A percentile compares a stretch with the other conserved stretches of the same genome.
These are phyloP conservation scores for Harpalus rubripes DNA, from an alignment of 2,888 invertebrate genomes.

Conservation along the genomic window DNA sequence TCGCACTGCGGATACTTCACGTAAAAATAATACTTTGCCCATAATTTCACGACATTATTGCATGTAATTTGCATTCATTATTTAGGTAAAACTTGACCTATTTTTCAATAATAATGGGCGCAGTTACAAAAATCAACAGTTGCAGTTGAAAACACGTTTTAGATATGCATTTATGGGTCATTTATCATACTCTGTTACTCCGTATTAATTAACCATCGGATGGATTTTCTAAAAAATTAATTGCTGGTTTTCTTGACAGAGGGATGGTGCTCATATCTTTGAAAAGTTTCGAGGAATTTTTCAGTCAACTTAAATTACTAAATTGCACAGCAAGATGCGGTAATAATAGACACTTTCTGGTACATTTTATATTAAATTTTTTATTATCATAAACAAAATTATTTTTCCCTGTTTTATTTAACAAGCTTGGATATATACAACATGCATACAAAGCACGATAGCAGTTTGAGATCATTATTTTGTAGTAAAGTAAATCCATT, in stretches of 20 bases:
- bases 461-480: no score
- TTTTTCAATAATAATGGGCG: constrained; percentile 57
- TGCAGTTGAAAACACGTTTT: constrained; percentile 48
- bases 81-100: constrained; percentile 56
- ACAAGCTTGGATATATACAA: no score
- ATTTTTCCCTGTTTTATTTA: no score
- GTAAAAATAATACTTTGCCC: constrained; percentile 44
- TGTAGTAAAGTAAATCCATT: no score
- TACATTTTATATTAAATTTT: background rate
- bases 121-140: constrained; percentile 55
- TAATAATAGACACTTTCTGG: background rate
- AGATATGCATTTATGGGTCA: constrained; percentile 50
- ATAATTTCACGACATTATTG: constrained; percentile 53
- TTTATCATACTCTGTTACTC: constrained; percentile 41
- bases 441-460: no score
- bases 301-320: constrained; percentile 20
- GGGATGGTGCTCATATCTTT: constrained; percentile 4
- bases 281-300: constrained; percentile 14
- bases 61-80: constrained; percentile 56
- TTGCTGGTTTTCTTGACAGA: constrained; percentile 31
- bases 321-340: background rate
- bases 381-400: background rate
- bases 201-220: constrained; percentile 27
- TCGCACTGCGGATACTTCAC: constrained; percentile 30
- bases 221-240: constrained; percentile 38